Base-by-base conservation (phyloP, 2,113 vertebrate species). In the Datnioides undecimradiatus region DNA sequence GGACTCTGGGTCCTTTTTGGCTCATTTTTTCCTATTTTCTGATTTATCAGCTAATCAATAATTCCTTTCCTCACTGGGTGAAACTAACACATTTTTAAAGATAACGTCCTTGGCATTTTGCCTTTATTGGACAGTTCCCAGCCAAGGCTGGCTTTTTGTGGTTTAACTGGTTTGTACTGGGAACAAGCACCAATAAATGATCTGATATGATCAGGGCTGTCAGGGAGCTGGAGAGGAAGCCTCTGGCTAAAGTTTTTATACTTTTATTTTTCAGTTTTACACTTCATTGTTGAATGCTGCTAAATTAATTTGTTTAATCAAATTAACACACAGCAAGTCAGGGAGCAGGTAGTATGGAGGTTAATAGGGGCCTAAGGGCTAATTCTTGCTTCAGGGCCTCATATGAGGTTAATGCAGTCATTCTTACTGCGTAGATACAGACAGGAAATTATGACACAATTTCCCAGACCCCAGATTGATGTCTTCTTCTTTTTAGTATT, bases 361-460 rank as follows among this genome's bases (percentile, higher is more conserved):
- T n/a, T 45, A 31, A 33, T 16, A 12, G 29, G 55, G 31, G 3
- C n/a, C 51, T 5, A 11, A 23, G n/a, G 12, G 41, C 23, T 27
- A 48, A n/a, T 2, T n/a, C 34, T 25, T 67, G 19, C 33, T 31
- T 14, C 51, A 58, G 19, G 54, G 25, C 21, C 5, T 16, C n/a
- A 29, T 8, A 21, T 21, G 63, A 43, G 25, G 2, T 33, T 23
- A 33, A 65, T 34, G 6, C 6, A 14, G 27, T 12, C 2, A 8
- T n/a, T 17, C 41, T 33, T 46, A n/a, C 6, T 33, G 38, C 8
- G 11, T 13, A 38, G 58, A 60, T 60, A 63, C 6, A 29, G 8
- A 64, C 38, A 63, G 41, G 46, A 67, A 67, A 67, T 36, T 36
- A 25, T 11, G 12, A 38, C 19, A 49, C 23, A 65, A 40, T 59